Conservation (phyloP, 2,113 vertebrate genomes). For the Orycteropus afer region DNA sequence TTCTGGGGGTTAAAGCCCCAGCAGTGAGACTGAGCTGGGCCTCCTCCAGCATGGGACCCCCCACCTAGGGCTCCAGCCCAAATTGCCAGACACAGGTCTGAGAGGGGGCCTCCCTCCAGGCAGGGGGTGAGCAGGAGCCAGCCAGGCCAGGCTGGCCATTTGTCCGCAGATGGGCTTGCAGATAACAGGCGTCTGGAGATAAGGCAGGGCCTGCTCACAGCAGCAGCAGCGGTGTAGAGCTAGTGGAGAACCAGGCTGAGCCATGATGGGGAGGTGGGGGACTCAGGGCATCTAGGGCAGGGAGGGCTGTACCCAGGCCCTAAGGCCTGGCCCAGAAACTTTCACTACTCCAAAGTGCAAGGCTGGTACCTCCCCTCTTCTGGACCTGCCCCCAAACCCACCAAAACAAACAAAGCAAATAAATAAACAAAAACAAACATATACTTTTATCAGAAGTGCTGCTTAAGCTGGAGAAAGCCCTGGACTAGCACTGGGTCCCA, state of each 20-base stretch:
- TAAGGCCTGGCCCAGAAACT: neutral
- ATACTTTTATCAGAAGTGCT: neutral
- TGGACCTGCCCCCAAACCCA: neutral
- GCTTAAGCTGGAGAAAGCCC: neutral
- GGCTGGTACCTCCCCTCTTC: neutral
- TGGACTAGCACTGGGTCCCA: neutral
- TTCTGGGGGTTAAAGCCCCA: conserved; percentile 41
- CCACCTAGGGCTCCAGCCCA: conserved; percentile 80
- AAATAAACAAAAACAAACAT: neutral
- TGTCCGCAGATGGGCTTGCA: conserved; percentile 80
- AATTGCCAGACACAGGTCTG: conserved; percentile 76
- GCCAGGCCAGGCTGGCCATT: conserved; percentile 73
- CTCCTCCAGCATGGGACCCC: conserved; percentile 65
- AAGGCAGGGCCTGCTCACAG: conserved; percentile 62
- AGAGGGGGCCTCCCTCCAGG: conserved; percentile 51
- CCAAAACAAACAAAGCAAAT: neutral
- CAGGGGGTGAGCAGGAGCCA: conserved; percentile 78
- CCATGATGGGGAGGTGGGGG: neutral
- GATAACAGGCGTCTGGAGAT: conserved; percentile 80
- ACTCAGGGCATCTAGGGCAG: neutral
- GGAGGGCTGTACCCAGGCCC: neutral
- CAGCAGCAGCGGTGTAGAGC: conserved; percentile 34
- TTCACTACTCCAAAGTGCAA: neutral
- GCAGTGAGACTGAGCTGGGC: conserved; percentile 4
- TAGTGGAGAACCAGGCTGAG: neutral